Evolutionary conservation across 2,113 vertebrate species (phyloP).

Genomic region (Pimephales promelas): DNA sequence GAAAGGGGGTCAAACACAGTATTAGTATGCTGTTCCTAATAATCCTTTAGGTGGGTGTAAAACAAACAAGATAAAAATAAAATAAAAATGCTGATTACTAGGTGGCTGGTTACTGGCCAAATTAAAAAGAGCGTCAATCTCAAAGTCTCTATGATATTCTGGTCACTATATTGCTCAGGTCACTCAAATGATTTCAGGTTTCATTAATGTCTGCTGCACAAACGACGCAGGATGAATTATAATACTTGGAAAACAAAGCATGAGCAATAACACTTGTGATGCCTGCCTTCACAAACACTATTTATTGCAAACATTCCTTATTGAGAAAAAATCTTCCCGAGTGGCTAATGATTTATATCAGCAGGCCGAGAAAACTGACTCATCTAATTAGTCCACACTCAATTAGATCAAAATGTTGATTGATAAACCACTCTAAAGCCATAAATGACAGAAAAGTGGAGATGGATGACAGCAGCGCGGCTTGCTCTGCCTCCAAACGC

Average conservation of each 20-base stretch:
- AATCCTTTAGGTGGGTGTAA: too few species aligned
- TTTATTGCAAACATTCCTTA: neutral
- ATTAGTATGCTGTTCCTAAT: too few species aligned
- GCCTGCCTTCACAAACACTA: neutral
- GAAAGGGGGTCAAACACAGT: too few species aligned
- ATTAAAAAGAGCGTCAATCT: too few species aligned
- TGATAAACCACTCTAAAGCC: conserved; percentile 36
- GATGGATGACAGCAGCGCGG: conserved; percentile 10
- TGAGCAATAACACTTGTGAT: neutral
- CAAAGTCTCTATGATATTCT: too few species aligned
- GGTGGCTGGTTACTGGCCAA: too few species aligned
- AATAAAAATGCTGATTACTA: too few species aligned
- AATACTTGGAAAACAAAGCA: neutral
- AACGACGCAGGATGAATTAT: neutral
- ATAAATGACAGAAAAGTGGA: conserved; percentile 26
- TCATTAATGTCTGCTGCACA: neutral
- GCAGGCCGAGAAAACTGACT: neutral
- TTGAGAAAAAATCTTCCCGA: neutral
- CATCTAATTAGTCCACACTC: conserved; percentile 13
- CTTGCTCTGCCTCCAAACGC: neutral
- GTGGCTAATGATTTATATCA: conserved; percentile 28
- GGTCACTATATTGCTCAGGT: neutral
- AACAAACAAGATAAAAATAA: too few species aligned
- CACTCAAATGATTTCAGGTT: neutral
- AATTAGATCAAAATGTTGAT: conserved; percentile 1